A percentile compares a stretch with the other conserved stretches of the same genome.
phyloP scores from a whole-genome alignment of 2,113 vertebrate species.

The Bubo bubo region DNA sequence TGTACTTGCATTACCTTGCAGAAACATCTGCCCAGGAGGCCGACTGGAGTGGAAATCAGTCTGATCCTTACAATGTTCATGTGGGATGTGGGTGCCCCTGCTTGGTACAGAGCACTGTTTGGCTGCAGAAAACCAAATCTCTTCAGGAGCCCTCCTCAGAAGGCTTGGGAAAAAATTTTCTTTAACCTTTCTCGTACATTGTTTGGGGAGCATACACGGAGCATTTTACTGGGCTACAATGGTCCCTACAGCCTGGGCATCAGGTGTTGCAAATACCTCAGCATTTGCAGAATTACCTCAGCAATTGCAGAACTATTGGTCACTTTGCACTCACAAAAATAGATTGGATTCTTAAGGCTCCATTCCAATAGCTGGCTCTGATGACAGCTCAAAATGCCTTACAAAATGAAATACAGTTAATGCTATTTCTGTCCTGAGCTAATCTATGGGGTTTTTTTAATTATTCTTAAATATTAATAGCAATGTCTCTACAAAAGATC shows the following conservation, averaged over 20 bases:
- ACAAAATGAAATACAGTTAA: slow-evolving; percentile 19
- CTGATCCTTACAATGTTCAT: not conserved
- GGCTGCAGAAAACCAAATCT: not conserved
- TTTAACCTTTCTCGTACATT: accelerated
- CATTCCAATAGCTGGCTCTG: slow-evolving; percentile 8
- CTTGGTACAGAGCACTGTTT: not conserved
- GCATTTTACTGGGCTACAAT: not conserved
- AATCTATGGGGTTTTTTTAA: not conserved
- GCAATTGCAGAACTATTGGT: not conserved
- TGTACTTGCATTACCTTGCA: not conserved
- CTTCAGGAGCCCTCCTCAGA: not conserved
- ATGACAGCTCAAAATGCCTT: slow-evolving; percentile 41
- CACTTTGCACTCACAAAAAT: slow-evolving; percentile 9
- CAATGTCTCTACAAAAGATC: not conserved
- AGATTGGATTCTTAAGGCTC: slow-evolving; percentile 1
- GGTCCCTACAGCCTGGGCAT: not conserved
- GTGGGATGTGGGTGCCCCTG: not conserved
- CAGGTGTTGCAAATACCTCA: not conserved
- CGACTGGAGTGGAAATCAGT: not conserved
- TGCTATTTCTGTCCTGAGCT: slow-evolving; percentile 41
- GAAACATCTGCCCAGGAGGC: not conserved
- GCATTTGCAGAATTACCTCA: not conserved
- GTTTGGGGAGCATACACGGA: not conserved
- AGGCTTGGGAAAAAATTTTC: not conserved
- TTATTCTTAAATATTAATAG: slow-evolving; percentile 39